phyloP scores from a whole-genome alignment of 2,888 invertebrate genomes.

The Rutpela maculata region DNA sequence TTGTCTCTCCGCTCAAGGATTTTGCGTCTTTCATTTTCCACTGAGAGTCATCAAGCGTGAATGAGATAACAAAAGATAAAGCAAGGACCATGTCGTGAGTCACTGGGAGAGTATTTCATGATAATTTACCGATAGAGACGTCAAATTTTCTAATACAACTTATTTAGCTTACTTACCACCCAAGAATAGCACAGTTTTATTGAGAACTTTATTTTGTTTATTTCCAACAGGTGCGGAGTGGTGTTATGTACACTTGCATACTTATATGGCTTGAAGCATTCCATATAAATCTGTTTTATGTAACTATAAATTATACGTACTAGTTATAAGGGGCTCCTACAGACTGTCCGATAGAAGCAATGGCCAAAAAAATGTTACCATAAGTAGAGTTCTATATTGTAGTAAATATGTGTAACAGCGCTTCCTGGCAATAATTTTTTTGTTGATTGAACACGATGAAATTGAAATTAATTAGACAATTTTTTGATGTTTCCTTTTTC shows the following conservation, averaged over 20 bases:
- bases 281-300: conserved; percentile 13
- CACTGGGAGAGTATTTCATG: conserved; percentile 23
- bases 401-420: no score
- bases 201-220: conserved; percentile 10
- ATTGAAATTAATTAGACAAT: no score
- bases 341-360: neutral
- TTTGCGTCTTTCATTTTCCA: conserved; percentile 34
- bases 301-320: conserved; percentile 5
- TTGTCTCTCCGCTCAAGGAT: conserved; percentile 43
- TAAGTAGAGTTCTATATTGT: no score
- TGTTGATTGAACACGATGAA: no score
- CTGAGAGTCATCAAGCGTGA: conserved; percentile 40
- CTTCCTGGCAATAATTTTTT: no score
- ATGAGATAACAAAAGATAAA: conserved; percentile 35
- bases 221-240: conserved; percentile 13
- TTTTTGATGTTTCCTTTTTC: no score
- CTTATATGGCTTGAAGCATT: conserved; percentile 13
- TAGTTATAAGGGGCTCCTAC: neutral
- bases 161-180: conserved; percentile 32
- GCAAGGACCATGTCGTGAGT: conserved; percentile 28
- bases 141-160: conserved; percentile 38
- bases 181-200: conserved; percentile 27
- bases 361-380: no score
- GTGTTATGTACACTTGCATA: neutral
- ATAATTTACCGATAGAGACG: conserved; percentile 39